phyloP scores from a whole-genome alignment of 2,113 vertebrate genomes.

The Dicerorhinus sumatrensis region DNA sequence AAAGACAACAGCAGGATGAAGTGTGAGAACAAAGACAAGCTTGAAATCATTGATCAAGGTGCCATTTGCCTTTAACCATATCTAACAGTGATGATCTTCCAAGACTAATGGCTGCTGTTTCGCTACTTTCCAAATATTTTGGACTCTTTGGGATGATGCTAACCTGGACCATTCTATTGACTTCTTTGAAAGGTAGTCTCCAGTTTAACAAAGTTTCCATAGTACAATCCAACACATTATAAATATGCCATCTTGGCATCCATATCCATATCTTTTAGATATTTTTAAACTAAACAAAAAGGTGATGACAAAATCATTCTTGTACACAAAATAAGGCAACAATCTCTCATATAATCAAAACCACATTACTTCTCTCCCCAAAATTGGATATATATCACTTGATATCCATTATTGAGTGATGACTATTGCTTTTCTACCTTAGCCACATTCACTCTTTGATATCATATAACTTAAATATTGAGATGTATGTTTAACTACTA shows the following conservation, averaged over 20 bases:
- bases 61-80: not conserved
- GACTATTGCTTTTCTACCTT: not conserved
- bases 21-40: not conserved
- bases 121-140: not conserved
- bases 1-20: not conserved
- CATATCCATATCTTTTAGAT: not conserved
- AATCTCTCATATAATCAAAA: not conserved
- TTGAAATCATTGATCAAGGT: not conserved
- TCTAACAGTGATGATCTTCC: not conserved
- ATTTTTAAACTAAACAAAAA: not conserved
- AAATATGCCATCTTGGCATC: not conserved
- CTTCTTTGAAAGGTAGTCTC: not conserved
- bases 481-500: not conserved
- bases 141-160: not conserved
- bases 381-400: not conserved
- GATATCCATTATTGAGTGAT: not conserved
- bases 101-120: not conserved
- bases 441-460: not conserved
- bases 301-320: not conserved
- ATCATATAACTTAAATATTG: not conserved
- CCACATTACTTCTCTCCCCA: accelerated
- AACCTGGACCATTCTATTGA: not conserved
- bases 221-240: not conserved
- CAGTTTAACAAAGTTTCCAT: not conserved
- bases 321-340: not conserved